Percentiles rank a stretch among this genome's conserved stretches.
Conservation (phyloP, 1,140 invertebrate genomes). For the honey bee (Apis mellifera) region DNA sequence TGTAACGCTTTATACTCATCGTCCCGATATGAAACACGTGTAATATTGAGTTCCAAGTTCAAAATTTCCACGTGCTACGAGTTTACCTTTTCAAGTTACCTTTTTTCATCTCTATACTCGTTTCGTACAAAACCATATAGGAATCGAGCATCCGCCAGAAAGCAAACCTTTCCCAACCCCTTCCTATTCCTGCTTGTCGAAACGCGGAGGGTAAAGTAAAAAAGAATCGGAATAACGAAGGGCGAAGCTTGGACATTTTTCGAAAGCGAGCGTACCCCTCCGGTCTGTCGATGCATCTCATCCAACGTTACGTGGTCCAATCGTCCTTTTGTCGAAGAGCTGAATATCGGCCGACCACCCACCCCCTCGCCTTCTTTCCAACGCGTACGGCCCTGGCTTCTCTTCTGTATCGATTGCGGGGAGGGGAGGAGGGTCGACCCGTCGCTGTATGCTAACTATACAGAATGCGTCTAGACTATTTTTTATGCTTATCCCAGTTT, state of each 20-base stretch:
- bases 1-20: too few species aligned
- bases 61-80: not conserved
- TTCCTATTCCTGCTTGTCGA: not conserved
- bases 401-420: conserved; percentile 66
- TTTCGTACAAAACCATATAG: not conserved
- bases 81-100: too few species aligned
- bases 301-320: not conserved
- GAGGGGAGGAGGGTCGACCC: not conserved
- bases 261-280: not conserved
- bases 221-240: not conserved
- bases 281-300: not conserved
- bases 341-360: conserved; percentile 4
- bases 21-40: too few species aligned
- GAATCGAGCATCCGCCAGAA: not conserved
- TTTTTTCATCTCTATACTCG: not conserved
- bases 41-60: not conserved
- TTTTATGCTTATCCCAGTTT: conserved; percentile 72
- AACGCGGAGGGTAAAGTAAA: not conserved
- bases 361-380: not conserved
- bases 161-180: conserved; percentile 19
- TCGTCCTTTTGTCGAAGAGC: conserved; percentile 23
- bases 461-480: conserved; percentile 75
- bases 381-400: conserved; percentile 40
- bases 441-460: conserved; percentile 69
- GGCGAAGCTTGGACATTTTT: not conserved